Conservation (phyloP, 1,140 invertebrate genomes). For the Drosophila sp. region DNA sequence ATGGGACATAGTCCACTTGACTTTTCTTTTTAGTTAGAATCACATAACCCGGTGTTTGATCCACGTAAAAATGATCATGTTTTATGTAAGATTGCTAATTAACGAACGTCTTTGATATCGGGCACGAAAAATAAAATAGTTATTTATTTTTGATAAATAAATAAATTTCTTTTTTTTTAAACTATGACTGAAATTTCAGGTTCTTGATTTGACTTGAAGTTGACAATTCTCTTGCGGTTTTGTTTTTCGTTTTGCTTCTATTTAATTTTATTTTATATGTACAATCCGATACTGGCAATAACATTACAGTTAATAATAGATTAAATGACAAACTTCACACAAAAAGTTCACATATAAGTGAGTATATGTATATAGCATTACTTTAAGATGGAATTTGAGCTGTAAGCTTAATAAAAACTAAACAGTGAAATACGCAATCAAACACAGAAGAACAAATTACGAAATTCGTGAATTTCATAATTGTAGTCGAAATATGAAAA, state of each 20-base stretch:
- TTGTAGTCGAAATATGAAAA: not conserved
- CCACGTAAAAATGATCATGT: not conserved
- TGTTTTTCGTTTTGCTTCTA: constrained; percentile 54
- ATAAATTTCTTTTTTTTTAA: too few relatives aligned
- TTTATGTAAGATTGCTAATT: not conserved
- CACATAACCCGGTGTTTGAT: not conserved
- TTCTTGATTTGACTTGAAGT: not conserved
- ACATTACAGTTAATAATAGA: constrained; percentile 63
- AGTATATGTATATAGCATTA: constrained; percentile 27
- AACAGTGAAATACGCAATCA: constrained; percentile 25
- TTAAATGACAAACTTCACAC: constrained; percentile 62
- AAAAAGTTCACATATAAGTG: constrained; percentile 39
- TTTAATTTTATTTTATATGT: constrained; percentile 72
- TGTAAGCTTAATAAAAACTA: constrained; percentile 50
- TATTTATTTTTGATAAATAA: not conserved
- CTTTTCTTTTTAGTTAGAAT: not conserved
- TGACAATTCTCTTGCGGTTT: not conserved
- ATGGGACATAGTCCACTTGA: not conserved
- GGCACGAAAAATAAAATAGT: constrained; percentile 1
- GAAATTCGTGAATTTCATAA: not conserved
- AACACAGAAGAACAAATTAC: not conserved
- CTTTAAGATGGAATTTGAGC: constrained; percentile 57
- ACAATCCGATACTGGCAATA: constrained; percentile 70
- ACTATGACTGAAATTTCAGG: too few relatives aligned
- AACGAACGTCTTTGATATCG: constrained; percentile 27